A percentile compares a stretch with the other conserved stretches of the same genome.
These are phyloP conservation scores for Hippoglossus hippoglossus DNA, from an alignment of 2,797 vertebrate species.

Conservation along the genomic window DNA sequence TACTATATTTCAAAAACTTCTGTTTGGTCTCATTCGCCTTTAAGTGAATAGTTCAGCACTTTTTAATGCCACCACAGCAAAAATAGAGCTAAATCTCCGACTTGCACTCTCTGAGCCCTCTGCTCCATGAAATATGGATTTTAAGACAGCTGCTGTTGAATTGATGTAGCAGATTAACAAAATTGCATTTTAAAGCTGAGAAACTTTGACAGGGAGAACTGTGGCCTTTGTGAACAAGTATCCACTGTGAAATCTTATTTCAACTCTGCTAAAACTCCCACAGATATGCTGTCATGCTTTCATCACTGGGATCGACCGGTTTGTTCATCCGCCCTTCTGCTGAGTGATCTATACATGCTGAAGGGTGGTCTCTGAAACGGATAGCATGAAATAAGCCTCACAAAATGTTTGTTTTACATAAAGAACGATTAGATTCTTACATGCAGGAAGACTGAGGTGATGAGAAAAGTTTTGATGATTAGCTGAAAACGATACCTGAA, in stretches of 20 bases:
- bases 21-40: conserved; percentile 32
- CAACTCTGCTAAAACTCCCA: neutral
- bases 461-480: too few relatives aligned
- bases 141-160: conserved; percentile 58
- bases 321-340: conserved; percentile 17
- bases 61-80: conserved; percentile 65
- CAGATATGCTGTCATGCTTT: conserved; percentile 8
- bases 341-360: neutral
- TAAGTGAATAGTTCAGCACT: conserved; percentile 61
- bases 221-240: conserved; percentile 36
- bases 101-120: conserved; percentile 29
- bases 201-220: conserved; percentile 37
- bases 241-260: conserved; percentile 37
- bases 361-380: too few relatives aligned
- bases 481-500: too few relatives aligned
- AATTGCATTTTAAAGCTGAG: conserved; percentile 51
- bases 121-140: conserved; percentile 65
- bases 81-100: conserved; percentile 48
- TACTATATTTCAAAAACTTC: conserved; percentile 51
- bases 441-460: too few relatives aligned
- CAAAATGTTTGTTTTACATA: too few relatives aligned
- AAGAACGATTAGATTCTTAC: too few relatives aligned
- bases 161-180: conserved; percentile 67
- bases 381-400: too few relatives aligned
- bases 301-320: conserved; percentile 4